Evolutionary conservation across 2,113 vertebrate genomes (phyloP).

Genomic region (Gallinago undulata): DNA sequence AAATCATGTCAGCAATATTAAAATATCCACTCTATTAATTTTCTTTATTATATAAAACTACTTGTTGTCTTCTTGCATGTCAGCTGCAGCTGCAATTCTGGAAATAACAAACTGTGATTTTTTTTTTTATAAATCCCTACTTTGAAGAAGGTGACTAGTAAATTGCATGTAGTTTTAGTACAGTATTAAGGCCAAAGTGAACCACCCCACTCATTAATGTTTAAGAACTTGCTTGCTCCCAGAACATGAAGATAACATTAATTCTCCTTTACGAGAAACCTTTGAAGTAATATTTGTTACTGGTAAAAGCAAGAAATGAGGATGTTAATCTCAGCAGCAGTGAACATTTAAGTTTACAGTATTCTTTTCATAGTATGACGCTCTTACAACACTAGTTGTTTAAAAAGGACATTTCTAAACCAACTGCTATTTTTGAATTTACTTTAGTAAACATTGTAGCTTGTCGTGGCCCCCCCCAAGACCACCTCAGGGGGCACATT

Average conservation of each 20-base stretch:
- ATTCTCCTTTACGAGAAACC: background rate
- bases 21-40: background rate
- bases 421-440: background rate
- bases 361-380: background rate
- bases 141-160: background rate
- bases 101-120: background rate
- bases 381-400: background rate
- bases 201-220: background rate
- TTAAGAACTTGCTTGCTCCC: background rate
- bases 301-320: background rate
- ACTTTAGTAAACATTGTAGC: background rate
- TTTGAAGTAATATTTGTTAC: constrained; percentile 16
- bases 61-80: background rate
- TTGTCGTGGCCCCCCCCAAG: background rate
- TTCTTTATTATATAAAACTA: background rate
- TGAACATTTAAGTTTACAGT: background rate
- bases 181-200: background rate
- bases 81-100: background rate
- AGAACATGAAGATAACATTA: background rate
- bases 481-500: background rate
- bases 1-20: background rate
- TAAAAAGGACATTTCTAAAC: constrained; percentile 29
- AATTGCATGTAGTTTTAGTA: background rate
- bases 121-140: background rate
- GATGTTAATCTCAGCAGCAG: background rate